These are phyloP conservation scores for Drosophila niveifrons DNA, from an alignment of 2,888 invertebrate species.

Conservation along the genomic window DNA sequence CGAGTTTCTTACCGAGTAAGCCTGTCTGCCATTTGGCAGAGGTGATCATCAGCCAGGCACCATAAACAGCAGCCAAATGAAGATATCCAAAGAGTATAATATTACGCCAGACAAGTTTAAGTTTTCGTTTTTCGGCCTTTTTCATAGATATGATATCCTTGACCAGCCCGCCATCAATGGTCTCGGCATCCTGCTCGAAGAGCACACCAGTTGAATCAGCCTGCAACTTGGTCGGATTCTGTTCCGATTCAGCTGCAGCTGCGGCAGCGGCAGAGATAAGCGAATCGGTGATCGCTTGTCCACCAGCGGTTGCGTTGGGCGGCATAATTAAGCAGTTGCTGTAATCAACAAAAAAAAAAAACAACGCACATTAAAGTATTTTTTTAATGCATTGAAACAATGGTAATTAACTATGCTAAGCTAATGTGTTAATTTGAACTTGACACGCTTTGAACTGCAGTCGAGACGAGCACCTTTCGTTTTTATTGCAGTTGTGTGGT, in stretches of 20 bases:
- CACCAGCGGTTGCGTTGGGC: constrained; percentile 86
- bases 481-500: constrained; percentile 11
- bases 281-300: constrained; percentile 82
- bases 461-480: neutral
- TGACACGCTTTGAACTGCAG: constrained; percentile 59
- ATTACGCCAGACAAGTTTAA: constrained; percentile 92
- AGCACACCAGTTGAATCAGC: constrained; percentile 87
- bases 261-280: constrained; percentile 67
- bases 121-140: constrained; percentile 87
- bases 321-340: constrained; percentile 85
- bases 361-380: constrained; percentile 29
- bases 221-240: constrained; percentile 74
- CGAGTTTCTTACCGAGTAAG: constrained; percentile 89
- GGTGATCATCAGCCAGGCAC: constrained; percentile 90
- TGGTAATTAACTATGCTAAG: constrained; percentile 35
- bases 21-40: constrained; percentile 91
- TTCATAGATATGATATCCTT: constrained; percentile 87
- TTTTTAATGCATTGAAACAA: constrained; percentile 2
- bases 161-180: constrained; percentile 87
- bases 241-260: constrained; percentile 68
- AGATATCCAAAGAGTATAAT: constrained; percentile 92
- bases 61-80: constrained; percentile 91
- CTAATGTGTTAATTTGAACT: constrained; percentile 59
- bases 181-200: constrained; percentile 89
- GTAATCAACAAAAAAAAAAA: constrained; percentile 20